Base-by-base conservation (phyloP, 2,797 vertebrate species). In the Rhadinocentrus ornatus region DNA sequence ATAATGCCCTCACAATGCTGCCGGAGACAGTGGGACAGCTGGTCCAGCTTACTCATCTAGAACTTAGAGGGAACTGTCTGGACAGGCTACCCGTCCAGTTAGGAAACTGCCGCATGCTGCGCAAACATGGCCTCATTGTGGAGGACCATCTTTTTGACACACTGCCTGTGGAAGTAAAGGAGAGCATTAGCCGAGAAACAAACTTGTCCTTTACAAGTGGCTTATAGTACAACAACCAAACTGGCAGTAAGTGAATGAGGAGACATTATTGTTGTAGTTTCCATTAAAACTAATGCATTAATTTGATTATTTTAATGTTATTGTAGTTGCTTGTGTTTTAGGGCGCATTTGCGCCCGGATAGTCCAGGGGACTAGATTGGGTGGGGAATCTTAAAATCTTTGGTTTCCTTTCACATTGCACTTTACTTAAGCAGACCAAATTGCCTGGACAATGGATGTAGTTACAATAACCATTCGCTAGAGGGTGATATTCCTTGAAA, bases 111-210 rank as follows among this genome's bases (percentile, higher is more conserved):
- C 95, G 93, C 26, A 89, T 95, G 91, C 95, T 99, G 90, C 96
- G 94, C 86, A 97, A 93, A 91, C 96, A 88, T 0, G 93, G 95
- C 78, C 95, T 99, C 12, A 65, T 95, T 8, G 96, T 99, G 76
- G 98, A 99, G 91, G 97, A 98, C 89, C 97, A 98, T 77, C 96
- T 99, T 81, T 98, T 97, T 89, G 97, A 99, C 62, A 92, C 96
- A 2, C 94, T 99, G 89, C 97, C 98, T 24, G 92, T 93, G 0
- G 97, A 99, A 62, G 94, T 96, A 44, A 99, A 97, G 89, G 97
- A 99, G 89, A 92, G 93, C 32, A 95, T 98, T 80, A 97, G 95
- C 86, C 95, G 94, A 92, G 97, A 99, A 89, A 88, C 75, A 79
- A 88, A 73, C 39, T 85, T 93, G 76, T 91, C 95, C 75, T 97